Evolutionary conservation across 2,888 invertebrate genomes (phyloP), one percentile per base, ranked within the genome.

Genomic region (Creontiades dilutus): DNA sequence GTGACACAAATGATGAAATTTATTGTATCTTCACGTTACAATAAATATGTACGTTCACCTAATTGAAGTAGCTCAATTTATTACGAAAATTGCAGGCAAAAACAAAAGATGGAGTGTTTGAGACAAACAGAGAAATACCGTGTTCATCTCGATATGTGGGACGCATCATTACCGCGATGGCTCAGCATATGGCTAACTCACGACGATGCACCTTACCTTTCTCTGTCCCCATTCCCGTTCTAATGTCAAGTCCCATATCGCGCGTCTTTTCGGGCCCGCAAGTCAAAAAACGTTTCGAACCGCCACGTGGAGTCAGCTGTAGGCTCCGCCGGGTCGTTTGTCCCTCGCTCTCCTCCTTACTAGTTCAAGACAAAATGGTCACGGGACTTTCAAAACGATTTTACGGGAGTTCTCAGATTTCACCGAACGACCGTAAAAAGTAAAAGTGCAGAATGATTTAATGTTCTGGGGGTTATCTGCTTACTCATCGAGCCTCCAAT

Each of bases 211-310:
- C 78, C 27, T 78, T 46, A 78, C 78, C 78, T 78, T 78, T 78
- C 78, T 47, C 78, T 78, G 78, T 78, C 78, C 78, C 19, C 78
- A 46, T 78, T 78, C 46, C 47, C 46, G 19, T 46, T 78, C 47
- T 78, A 78, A 78, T 46, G 78, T 46, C 78, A 78, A 78, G 78
- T 78, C n/a, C 78, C 78, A 47, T 78, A 78, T 47, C 78, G 11
- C 46, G n/a, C 37, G 37, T 46, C 78, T 37, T 78, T 68, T 23
- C 23, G 11, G 37, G 7, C 27, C 9, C 23, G 27, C 23, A 68
- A 68, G 68, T 68, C 68, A 68, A 68, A 57, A 68, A 68, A 68
- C 23, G 23, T 23, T 68, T 23, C 23, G 68, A 19, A 0, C 68
- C 23, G 27, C 11, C 68, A 4, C 37, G 37, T 7, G 37, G 37